Conservation (phyloP, 2,888 invertebrate genomes). For the Gonocerus acuteangulatus region DNA sequence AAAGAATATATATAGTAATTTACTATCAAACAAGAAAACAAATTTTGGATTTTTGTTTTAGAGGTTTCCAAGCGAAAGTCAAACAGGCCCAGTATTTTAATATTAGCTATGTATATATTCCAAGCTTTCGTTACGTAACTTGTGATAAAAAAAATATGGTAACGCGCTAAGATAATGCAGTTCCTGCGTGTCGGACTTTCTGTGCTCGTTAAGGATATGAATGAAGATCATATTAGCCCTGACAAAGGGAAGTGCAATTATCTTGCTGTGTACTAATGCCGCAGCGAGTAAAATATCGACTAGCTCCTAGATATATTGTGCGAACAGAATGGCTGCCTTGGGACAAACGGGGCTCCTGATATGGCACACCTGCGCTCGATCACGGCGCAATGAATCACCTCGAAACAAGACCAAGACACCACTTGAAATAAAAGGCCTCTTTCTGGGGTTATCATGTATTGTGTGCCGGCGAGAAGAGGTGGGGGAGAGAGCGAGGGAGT, state of each 20-base stretch:
- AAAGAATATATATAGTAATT: no score
- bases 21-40: no score
- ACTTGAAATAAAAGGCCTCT: conserved; percentile 21
- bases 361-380: conserved; percentile 22
- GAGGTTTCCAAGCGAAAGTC: no score
- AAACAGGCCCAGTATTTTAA: no score
- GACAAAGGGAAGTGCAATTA: conserved; percentile 1
- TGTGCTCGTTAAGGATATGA: no score
- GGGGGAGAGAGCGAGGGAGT: not conserved
- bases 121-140: no score
- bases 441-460: conserved; percentile 23
- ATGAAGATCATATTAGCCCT: no score
- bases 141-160: no score
- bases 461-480: not conserved
- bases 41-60: no score
- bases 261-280: not conserved
- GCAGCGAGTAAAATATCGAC: not conserved
- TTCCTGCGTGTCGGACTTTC: no score
- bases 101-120: no score
- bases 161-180: no score
- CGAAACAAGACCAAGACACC: not conserved
- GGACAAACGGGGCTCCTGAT: conserved; percentile 19
- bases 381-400: conserved; percentile 22
- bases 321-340: not conserved
- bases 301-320: not conserved